Evolutionary conservation across 2,888 invertebrate species (phyloP), one percentile per base, ranked within the genome.

Genomic region (Cactoblastis cactorum): DNA sequence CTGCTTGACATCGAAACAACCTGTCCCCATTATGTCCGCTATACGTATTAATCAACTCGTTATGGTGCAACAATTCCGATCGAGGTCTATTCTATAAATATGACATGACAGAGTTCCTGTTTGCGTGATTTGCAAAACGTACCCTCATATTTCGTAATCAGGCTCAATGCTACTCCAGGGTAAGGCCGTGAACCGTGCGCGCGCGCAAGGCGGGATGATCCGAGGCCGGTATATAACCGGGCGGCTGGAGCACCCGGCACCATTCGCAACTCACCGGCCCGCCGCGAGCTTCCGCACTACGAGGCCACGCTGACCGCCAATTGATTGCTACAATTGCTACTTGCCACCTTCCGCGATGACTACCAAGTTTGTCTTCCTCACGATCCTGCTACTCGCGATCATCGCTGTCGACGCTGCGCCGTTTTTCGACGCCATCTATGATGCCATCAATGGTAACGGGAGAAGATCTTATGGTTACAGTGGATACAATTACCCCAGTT

Each of bases 221-320:
- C 88, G 88, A 89, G 88, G 88, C 86, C 86, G 81, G 80, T 88
- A 87, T 89, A 88, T 84, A 89, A 87, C 73, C 72, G 71, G 68
- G 63, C 73, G 71, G 67, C 70, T 68, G 69, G 80, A 77, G 70
- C 80, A 82, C 80, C 83, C 81, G 83, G 74, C 82, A 85, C 76
- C 88, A 88, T 85, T 89, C 84, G 83, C 80, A 78, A 83, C 80
- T 77, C 75, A 75, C 83, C 70, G 69, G 77, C 75, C 79, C 73
- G 80, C 77, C 68, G 78, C 64, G 70, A 81, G 80, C 80, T 85
- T 83, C 87, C 86, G 81, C 70, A 74, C 71, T 59, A 66, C 74
- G 80, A 83, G 85, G 84, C 69, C 82, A 64, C 65, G 56, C 71
- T 83, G 83, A 83, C 80, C 84, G 80, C 67, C 75, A 82, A 77